Evolutionary conservation across 2,797 vertebrate genomes (phyloP), one percentile per base, ranked within the genome.

Genomic region (Crocodylus rhombifer): DNA sequence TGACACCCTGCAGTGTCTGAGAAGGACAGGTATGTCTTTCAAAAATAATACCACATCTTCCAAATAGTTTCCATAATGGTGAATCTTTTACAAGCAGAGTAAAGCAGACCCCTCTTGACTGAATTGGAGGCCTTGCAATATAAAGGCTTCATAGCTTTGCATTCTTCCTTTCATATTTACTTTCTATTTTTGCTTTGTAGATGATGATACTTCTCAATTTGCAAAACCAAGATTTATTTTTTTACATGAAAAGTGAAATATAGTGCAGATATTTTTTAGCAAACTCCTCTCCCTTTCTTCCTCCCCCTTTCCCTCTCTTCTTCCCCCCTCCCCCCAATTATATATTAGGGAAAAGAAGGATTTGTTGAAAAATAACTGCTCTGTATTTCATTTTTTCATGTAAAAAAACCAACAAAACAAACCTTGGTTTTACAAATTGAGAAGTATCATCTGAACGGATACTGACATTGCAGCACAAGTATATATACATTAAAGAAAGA

Each of bases 1-100:
- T 86, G 84, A 42, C 21, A 55, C 36, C 86, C 15, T 67, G 10
- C 71, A 11, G 91, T 91, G 74, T 84, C 82, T 69, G 63, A 80
- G 92, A 33, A 57, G 82, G 65, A 89, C 77, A 79, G 74, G 77
- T 20, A 2, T n/a, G 80, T 42, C 91, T 95, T 84, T 80, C 79
- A 90, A 91, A 95, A 91, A 85, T 80, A 89, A n/a, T 82, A 12
- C 30, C 88, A 11, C 3, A 8, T 36, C 16, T 91, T 33, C 64
- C 56, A 17, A 3, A 77, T 77, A 90, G 58, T 60, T 89, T 55
- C 89, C 55, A 42, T 69, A 2, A 81, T 18, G 71, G 14, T 88
- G 82, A 79, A 77, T 28, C 23, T 77, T 42, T 85, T 57, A 90
- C 21, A 42, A 81, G 80, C 36, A 77, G 57, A 87, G 56, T 18